Evolutionary conservation across 2,797 vertebrate species (phyloP).

Genomic region (Merluccius polli): DNA sequence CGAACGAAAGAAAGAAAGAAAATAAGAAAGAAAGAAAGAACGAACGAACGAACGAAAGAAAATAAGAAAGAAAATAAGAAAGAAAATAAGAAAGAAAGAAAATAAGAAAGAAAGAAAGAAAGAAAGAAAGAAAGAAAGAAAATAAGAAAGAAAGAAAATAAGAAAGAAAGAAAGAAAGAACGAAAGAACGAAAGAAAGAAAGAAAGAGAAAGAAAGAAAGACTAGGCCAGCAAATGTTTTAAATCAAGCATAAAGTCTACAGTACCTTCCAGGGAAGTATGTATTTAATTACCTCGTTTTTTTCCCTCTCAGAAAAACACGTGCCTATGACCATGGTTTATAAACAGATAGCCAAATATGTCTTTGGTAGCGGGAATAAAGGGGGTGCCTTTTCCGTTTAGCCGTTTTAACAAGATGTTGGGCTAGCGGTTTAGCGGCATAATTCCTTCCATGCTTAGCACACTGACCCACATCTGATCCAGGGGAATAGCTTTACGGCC

Average conservation of each 20-base stretch:
- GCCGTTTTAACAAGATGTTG: not conserved
- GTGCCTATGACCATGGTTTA: not conserved
- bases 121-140: not conserved
- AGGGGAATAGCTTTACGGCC: not conserved
- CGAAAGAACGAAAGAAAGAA: not conserved
- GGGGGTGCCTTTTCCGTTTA: not conserved
- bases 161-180: not conserved
- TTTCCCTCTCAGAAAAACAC: not conserved
- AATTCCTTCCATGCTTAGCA: not conserved
- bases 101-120: not conserved
- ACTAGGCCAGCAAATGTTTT: too few relatives aligned
- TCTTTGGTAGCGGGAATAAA: not conserved
- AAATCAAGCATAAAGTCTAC: not conserved
- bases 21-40: too few relatives aligned
- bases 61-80: too few relatives aligned
- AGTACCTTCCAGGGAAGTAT: not conserved
- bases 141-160: too few relatives aligned
- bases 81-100: not conserved
- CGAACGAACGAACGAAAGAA: not conserved
- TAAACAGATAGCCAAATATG: not conserved
- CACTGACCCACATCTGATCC: not conserved
- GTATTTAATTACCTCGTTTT: not conserved
- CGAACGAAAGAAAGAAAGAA: too few relatives aligned
- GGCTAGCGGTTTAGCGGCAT: not conserved
- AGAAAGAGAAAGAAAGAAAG: too few relatives aligned